Evolutionary conservation across 1,140 invertebrate genomes (phyloP).

Genomic region (Antheraea mylitta): DNA sequence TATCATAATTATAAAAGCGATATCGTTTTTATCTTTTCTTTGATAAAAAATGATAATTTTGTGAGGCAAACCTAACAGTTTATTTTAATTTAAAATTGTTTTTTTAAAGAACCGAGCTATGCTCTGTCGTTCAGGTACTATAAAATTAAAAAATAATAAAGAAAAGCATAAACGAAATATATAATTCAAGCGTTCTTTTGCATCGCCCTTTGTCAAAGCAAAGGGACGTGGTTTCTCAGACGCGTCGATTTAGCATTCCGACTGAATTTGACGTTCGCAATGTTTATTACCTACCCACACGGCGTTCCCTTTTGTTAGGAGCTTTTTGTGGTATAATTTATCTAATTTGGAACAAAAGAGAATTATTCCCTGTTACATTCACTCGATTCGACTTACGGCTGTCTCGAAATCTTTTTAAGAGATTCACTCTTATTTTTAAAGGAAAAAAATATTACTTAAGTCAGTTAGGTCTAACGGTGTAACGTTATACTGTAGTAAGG

Average conservation of each 20-base stretch:
- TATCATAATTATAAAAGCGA: too few relatives aligned
- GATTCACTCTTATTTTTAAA: conserved; percentile 2
- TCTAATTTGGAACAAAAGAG: conserved; percentile 56
- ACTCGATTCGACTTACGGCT: conserved; percentile 24
- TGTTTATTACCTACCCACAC: conserved; percentile 50
- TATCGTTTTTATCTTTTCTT: too few relatives aligned
- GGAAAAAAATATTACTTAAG: background rate
- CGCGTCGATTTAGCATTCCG: conserved; percentile 49
- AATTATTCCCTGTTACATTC: conserved; percentile 33
- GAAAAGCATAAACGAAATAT: background rate
- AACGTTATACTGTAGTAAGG: conserved; percentile 8
- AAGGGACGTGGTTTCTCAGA: conserved; percentile 30
- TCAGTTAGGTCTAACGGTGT: conserved; percentile 2
- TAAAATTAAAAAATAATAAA: background rate
- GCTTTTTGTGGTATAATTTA: conserved; percentile 61
- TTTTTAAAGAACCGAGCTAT: too few relatives aligned
- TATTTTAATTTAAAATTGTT: too few relatives aligned
- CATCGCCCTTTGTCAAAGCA: background rate
- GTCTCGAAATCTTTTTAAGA: conserved; percentile 15
- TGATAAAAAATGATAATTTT: too few relatives aligned
- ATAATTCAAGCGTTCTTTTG: background rate
- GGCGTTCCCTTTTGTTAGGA: conserved; percentile 38
- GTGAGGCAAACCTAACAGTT: too few relatives aligned
- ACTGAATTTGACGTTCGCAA: conserved; percentile 58
- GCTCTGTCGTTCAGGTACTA: too few relatives aligned